These are phyloP conservation scores for Parauchenoglanis ngamensis DNA, from an alignment of 2,797 vertebrate species.

Conservation along the genomic window DNA sequence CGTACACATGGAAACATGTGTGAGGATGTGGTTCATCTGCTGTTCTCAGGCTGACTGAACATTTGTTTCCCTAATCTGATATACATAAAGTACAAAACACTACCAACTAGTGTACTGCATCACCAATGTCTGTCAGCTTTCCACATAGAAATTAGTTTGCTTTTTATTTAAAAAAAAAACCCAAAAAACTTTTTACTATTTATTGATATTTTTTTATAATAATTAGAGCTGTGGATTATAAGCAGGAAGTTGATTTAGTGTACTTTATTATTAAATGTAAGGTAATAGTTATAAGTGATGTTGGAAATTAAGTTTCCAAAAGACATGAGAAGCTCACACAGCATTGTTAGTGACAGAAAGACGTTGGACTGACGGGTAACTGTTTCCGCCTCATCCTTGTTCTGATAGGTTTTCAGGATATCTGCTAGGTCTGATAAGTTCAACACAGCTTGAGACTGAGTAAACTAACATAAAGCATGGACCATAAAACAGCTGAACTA, in stretches of 20 bases:
- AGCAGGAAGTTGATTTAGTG: not conserved
- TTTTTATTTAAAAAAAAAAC: not conserved
- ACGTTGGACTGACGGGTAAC: slow-evolving; percentile 59
- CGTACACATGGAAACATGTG: slow-evolving; percentile 26
- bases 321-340: slow-evolving; percentile 7
- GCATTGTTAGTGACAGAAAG: slow-evolving; percentile 38
- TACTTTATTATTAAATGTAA: not conserved
- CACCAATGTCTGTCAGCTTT: not conserved
- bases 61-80: slow-evolving; percentile 26
- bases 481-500: slow-evolving; percentile 55
- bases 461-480: not conserved
- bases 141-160: not conserved
- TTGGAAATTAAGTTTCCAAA: not conserved
- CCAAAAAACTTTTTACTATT: not conserved
- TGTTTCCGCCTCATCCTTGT: slow-evolving; percentile 67
- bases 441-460: slow-evolving; percentile 53
- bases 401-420: slow-evolving; percentile 70
- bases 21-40: slow-evolving; percentile 41
- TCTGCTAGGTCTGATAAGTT: slow-evolving; percentile 75
- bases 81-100: slow-evolving; percentile 1
- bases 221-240: not conserved
- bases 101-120: not conserved
- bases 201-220: not conserved
- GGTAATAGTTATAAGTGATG: not conserved
- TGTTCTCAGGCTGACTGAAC: slow-evolving; percentile 33